Percentiles rank a stretch among this genome's conserved stretches.
phyloP scores from a whole-genome alignment of 2,113 vertebrate genomes.

The Lamprotornis superbus region DNA sequence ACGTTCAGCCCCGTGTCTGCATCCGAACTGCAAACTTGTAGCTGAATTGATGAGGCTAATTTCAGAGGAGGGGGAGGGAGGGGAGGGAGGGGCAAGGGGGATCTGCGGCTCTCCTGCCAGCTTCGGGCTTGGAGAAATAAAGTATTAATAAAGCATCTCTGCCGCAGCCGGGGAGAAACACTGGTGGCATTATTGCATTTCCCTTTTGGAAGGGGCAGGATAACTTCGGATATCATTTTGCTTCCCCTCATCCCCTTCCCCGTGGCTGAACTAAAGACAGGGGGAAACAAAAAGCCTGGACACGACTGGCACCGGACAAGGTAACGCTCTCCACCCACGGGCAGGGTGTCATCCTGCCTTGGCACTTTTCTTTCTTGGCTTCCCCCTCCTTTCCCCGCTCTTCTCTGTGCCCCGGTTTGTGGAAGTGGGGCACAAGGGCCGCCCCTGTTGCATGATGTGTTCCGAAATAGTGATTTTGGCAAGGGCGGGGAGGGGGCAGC shows the following conservation, averaged over 20 bases:
- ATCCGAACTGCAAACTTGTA: constrained; percentile 77
- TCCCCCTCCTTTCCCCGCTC: not conserved
- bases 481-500: not conserved
- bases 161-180: constrained; percentile 21
- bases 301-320: constrained; percentile 66
- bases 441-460: not conserved
- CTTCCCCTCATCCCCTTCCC: not conserved
- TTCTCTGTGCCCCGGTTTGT: not conserved
- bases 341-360: not conserved
- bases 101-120: constrained; percentile 34
- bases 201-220: not conserved
- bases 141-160: constrained; percentile 68
- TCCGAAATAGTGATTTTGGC: not conserved
- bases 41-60: constrained; percentile 88
- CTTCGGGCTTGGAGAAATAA: constrained; percentile 72
- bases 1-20: constrained; percentile 75
- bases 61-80: constrained; percentile 64
- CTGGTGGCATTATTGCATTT: not conserved
- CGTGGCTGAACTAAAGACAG: constrained; percentile 52
- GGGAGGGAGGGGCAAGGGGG: constrained; percentile 52
- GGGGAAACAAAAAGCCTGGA: constrained; percentile 62
- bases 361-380: not conserved
- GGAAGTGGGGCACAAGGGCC: not conserved
- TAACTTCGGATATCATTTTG: constrained; percentile 23
- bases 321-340: constrained; percentile 44